Percentiles rank a stretch among this genome's conserved stretches.
Evolutionary conservation across 2,888 invertebrate genomes (phyloP).

Genomic region (Morpho helenor): DNA sequence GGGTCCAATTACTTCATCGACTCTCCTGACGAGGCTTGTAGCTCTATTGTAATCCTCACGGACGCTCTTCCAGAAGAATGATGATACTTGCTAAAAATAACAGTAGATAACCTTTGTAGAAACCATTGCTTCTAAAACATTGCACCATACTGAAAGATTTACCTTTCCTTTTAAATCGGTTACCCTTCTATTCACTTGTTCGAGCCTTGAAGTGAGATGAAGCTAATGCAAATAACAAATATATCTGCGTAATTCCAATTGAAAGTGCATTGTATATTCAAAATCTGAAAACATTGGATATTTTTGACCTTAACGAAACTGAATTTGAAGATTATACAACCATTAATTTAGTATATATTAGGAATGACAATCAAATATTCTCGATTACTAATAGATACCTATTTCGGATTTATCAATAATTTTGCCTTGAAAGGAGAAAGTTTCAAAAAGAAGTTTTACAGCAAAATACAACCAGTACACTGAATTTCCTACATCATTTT

Average conservation of each 20-base stretch:
- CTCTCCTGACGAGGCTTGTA: conserved; percentile 72
- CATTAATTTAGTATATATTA: too few species aligned
- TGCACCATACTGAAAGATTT: not conserved
- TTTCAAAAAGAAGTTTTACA: too few species aligned
- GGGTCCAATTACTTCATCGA: conserved; percentile 80
- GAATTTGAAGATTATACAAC: too few species aligned
- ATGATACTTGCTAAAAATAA: conserved; percentile 29
- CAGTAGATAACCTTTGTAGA: not conserved
- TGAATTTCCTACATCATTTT: too few species aligned
- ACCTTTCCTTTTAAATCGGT: conserved; percentile 48
- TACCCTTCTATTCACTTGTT: conserved; percentile 75
- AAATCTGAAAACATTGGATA: conserved; percentile 37
- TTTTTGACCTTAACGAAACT: too few species aligned
- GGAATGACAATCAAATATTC: too few species aligned
- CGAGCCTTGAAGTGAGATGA: conserved; percentile 80
- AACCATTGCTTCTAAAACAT: not conserved
- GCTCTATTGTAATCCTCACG: conserved; percentile 81
- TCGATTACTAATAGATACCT: too few species aligned
- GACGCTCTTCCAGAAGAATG: conserved; percentile 51
- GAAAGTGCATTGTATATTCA: conserved; percentile 81
- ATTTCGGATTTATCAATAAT: too few species aligned
- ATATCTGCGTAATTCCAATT: conserved; percentile 85
- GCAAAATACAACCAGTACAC: too few species aligned
- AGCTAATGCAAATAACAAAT: conserved; percentile 83
- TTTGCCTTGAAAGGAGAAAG: too few species aligned